Percentiles rank a stretch among this genome's conserved stretches.
Evolutionary conservation across 1,140 invertebrate genomes (phyloP).

Genomic region (Caenorhabditis tropicalis): DNA sequence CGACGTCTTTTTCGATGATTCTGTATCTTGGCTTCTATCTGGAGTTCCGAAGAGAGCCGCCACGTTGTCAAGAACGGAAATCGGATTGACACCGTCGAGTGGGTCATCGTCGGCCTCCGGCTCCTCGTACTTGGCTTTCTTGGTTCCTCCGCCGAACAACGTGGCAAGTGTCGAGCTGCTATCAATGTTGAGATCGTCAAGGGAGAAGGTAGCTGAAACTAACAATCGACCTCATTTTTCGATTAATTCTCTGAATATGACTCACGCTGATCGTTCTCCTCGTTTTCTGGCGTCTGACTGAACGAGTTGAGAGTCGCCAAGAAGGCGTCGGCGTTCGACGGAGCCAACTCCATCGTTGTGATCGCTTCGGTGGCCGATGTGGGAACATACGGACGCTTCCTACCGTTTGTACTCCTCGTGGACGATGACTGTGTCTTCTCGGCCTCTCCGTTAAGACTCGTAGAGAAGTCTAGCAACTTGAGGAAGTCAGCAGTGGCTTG

Average conservation of each 20-base stretch:
- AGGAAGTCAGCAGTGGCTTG: background rate
- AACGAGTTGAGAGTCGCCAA: slow-evolving; percentile 18
- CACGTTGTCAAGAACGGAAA: slow-evolving; percentile 51
- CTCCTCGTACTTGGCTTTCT: slow-evolving; percentile 16
- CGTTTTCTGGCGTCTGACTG: slow-evolving; percentile 29
- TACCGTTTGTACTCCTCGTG: background rate
- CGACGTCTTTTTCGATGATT: background rate
- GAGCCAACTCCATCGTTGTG: slow-evolving; percentile 18
- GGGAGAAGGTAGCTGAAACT: slow-evolving; percentile 7
- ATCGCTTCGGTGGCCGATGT: slow-evolving; percentile 6
- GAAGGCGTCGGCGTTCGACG: background rate
- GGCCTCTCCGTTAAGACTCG: background rate
- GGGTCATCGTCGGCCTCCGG: background rate
- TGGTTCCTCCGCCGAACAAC: background rate
- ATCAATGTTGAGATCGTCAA: slow-evolving; percentile 26
- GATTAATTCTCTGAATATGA: background rate
- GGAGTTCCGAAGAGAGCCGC: slow-evolving; percentile 50
- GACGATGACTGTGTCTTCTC: slow-evolving; percentile 20
- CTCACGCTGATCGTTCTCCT: slow-evolving; percentile 31
- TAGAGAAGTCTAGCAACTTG: background rate
- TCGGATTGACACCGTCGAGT: background rate
- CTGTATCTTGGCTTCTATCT: background rate
- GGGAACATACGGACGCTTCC: slow-evolving; percentile 6
- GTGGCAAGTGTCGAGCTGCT: background rate
- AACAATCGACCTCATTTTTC: background rate